phyloP scores from a whole-genome alignment of 2,797 vertebrate species.

The Tarsius wallacei region DNA sequence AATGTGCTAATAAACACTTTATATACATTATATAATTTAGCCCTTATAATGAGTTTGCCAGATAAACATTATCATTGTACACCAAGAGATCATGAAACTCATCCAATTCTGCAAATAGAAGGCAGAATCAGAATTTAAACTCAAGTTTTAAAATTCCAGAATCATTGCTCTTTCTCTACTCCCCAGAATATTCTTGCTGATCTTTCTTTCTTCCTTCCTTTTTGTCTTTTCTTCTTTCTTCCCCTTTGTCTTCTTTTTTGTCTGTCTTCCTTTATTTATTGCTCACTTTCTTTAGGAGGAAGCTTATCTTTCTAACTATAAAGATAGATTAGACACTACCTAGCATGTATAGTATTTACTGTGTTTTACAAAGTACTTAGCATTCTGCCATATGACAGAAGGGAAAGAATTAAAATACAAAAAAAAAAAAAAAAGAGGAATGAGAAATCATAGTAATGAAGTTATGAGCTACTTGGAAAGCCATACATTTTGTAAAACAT shows the following conservation, averaged over 20 bases:
- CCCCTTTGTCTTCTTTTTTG: not conserved
- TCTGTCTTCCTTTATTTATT: not conserved
- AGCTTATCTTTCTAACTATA: conserved; percentile 20
- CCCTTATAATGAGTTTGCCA: not conserved
- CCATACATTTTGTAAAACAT: conserved; percentile 47
- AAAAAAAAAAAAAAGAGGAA: not conserved
- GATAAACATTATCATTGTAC: not conserved
- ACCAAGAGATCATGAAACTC: not conserved
- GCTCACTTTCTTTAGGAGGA: not conserved
- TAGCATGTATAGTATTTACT: not conserved
- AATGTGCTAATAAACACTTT: conserved; percentile 33
- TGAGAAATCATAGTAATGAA: not conserved
- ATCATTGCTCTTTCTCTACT: conserved; percentile 5
- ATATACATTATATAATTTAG: conserved; percentile 24
- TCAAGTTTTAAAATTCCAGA: conserved; percentile 32
- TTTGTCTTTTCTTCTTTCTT: not conserved
- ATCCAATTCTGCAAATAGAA: not conserved
- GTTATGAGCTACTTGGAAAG: not conserved
- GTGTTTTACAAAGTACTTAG: not conserved
- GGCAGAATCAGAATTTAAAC: conserved; percentile 53
- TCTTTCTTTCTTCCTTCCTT: not conserved
- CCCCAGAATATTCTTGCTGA: not conserved
- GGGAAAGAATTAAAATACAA: not conserved
- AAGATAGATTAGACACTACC: conserved; percentile 42
- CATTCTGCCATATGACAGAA: not conserved